Base-by-base conservation (phyloP, 2,797 vertebrate genomes). In the Manis pentadactyla region DNA sequence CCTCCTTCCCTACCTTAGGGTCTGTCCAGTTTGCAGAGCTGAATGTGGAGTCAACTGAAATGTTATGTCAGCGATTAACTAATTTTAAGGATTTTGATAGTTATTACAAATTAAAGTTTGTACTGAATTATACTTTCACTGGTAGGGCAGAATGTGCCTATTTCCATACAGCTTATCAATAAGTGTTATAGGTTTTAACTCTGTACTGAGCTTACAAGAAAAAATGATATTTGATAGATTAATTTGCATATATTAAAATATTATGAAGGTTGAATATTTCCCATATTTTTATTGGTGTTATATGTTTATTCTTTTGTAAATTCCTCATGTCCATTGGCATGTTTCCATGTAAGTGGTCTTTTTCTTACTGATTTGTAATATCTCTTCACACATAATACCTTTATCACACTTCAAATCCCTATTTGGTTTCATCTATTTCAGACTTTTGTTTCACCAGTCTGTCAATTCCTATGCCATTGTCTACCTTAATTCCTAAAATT, bases 291-390 rank as follows among this genome's bases (percentile, higher is more conserved):
- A 84, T 68, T n/a, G 53, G 4, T 34, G 10, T 37, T 86, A 73
- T 0, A 37, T 39, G 46, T 14, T 42, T 31, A 89, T 39, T 59
- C 1, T 90, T 82, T 87, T 82, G 17, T 71, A 81, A 92, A 64
- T 46, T 57, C 31, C 3, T 77, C 0, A 51, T 57, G 27, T n/a
- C 2, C 23, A 57, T 69, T 91, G 61, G 15, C 37, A 59, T 34
- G 90, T 94, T 87, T 75, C 27, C 37, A 46, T 19, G 31, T 66
- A 83, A 68, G 25, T 18, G 17, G n/a, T n/a, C 8, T 2, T 92
- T 91, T 93, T 42, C n/a, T 64, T 77, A 85, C 4, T 86, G n/a
- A 59, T 84, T 83, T 77, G 8, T 71, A 88, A 81, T 19, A 87
- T 7, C 3, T 77, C 27, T 39, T 78, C 2, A 83, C 55, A 51